phyloP scores from a whole-genome alignment of 2,113 vertebrate genomes.

The Campylorhamphus procurvoides region DNA sequence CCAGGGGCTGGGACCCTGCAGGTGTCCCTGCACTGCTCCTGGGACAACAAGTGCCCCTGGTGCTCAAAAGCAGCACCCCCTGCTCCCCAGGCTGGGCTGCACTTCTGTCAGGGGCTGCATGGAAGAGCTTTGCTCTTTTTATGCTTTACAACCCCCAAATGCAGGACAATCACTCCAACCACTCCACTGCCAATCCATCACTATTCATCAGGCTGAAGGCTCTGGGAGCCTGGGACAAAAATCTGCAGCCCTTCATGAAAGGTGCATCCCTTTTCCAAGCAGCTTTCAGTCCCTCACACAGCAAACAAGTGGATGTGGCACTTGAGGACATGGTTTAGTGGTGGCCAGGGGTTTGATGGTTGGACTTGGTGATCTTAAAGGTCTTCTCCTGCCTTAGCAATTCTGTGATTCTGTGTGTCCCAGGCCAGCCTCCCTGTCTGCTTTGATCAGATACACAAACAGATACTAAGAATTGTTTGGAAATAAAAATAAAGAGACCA shows the following conservation, averaged over 20 bases:
- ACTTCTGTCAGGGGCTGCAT: background rate
- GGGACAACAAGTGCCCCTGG: background rate
- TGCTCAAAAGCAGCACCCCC: background rate
- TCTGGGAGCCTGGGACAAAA: background rate
- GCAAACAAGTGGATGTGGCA: background rate
- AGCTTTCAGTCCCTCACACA: background rate
- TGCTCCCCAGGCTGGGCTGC: background rate
- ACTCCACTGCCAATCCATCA: background rate
- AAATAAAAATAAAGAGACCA: background rate
- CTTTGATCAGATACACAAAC: background rate
- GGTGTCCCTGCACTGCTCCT: background rate
- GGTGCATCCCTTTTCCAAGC: background rate
- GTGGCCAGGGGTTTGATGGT: background rate
- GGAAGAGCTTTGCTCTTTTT: background rate
- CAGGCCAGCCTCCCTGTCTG: background rate
- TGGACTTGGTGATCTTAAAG: background rate
- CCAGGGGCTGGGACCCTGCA: background rate
- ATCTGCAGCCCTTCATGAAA: background rate
- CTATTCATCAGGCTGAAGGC: background rate
- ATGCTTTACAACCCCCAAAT: background rate
- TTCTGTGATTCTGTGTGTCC: background rate
- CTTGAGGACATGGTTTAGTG: background rate
- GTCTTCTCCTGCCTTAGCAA: background rate
- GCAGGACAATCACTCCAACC: no score
- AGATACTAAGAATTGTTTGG: background rate